phyloP scores from a whole-genome alignment of 2,888 invertebrate genomes.

The Myopa testacea region DNA sequence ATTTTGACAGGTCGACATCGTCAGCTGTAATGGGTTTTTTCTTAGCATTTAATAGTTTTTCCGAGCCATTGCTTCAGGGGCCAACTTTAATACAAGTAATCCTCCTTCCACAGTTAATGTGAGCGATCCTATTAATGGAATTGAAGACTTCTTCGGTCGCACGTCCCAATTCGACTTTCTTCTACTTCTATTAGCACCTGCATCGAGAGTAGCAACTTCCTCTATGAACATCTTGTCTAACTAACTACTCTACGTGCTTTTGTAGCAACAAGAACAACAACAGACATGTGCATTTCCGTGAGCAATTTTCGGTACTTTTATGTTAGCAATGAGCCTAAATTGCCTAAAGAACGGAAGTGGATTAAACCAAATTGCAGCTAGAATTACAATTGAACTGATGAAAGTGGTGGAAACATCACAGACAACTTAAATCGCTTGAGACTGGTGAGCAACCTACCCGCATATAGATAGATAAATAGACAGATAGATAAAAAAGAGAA shows the following conservation, averaged over 20 bases:
- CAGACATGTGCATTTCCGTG: slow-evolving; percentile 38
- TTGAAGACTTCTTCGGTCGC: too few relatives aligned
- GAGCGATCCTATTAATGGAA: too few relatives aligned
- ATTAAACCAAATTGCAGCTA: slow-evolving; percentile 31
- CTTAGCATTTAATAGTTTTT: too few relatives aligned
- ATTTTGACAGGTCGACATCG: too few relatives aligned
- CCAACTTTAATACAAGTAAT: too few relatives aligned
- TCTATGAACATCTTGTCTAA: too few relatives aligned
- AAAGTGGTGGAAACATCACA: background rate
- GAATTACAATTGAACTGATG: slow-evolving; percentile 29
- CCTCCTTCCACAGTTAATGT: too few relatives aligned
- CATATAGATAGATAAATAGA: background rate
- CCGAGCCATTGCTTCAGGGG: too few relatives aligned
- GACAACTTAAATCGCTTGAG: background rate
- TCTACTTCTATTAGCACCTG: too few relatives aligned
- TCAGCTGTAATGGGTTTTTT: too few relatives aligned
- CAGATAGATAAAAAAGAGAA: slow-evolving; percentile 30
- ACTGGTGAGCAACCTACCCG: slow-evolving; percentile 37
- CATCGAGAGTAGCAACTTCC: too few relatives aligned
- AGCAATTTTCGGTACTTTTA: slow-evolving; percentile 37
- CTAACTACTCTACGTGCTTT: background rate
- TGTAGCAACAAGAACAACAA: slow-evolving; percentile 15
- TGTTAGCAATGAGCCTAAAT: slow-evolving; percentile 37
- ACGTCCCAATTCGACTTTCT: too few relatives aligned
- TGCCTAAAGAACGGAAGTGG: slow-evolving; percentile 41